Evolutionary conservation across 1,140 invertebrate genomes (phyloP).

Genomic region (Agraylea sexmaculata): DNA sequence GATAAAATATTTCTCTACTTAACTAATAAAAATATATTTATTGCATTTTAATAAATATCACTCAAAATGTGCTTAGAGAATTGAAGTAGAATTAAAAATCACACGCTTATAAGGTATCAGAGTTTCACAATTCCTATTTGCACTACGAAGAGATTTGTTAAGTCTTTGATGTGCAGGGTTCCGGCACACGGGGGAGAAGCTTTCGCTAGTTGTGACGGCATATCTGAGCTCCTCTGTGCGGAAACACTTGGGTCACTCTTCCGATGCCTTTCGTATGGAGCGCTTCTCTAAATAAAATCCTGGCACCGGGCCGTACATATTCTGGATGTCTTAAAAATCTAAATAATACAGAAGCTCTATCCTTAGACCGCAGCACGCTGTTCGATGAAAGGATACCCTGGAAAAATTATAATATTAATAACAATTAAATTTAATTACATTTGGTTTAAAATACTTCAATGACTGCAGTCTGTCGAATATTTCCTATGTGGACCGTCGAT

Average conservation of each 20-base stretch:
- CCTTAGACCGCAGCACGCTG: constrained; percentile 53
- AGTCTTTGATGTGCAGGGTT: too few species aligned
- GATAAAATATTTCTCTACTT: too few species aligned
- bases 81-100: too few species aligned
- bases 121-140: too few species aligned
- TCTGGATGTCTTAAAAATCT: constrained; percentile 83
- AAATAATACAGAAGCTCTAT: constrained; percentile 77
- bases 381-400: constrained; percentile 31
- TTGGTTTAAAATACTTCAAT: constrained; percentile 40
- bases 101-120: too few species aligned
- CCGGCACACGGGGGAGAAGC: too few species aligned
- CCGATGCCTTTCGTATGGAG: constrained; percentile 77
- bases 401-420: neutral
- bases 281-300: constrained; percentile 81
- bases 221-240: too few species aligned
- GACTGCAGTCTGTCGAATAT: constrained; percentile 87
- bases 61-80: too few species aligned
- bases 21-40: too few species aligned
- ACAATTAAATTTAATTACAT: neutral
- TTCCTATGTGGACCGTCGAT: constrained; percentile 88
- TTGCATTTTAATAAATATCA: too few species aligned
- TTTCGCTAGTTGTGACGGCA: too few species aligned
- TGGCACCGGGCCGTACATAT: constrained; percentile 76
- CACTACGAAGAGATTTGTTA: too few species aligned
- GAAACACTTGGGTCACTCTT: constrained; percentile 77